Evolutionary conservation across 2,888 invertebrate genomes (phyloP), one percentile per base, ranked within the genome.

Genomic region (Trichogramma dendrolimi): DNA sequence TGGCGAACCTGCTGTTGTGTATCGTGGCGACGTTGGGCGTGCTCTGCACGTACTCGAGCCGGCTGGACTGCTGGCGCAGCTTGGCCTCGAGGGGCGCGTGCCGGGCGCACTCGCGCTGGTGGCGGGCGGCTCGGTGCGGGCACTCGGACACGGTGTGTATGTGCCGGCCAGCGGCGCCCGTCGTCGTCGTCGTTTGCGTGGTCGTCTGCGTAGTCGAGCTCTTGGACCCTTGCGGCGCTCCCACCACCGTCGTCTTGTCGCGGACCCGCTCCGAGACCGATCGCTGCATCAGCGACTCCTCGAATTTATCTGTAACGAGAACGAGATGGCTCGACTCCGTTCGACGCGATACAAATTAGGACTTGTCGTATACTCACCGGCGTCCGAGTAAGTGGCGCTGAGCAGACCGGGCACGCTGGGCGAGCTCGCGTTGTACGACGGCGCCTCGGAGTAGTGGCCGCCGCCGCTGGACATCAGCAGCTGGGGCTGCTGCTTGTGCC

Each of bases 21-120:
- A 80, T 75, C 58, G 81, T 79, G n/a, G 83, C 82, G 49, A 86
- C 85, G 72, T 86, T 84, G 8, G 86, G 86, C 4, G 85, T 85
- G 70, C 85, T 85, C 68, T 85, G 85, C 67, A 83, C 85, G 72
- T 85, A 84, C 65, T 82, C 81, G 53, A 78, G 64, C 3, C 76
- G 73, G 4, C 75, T 74, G 58, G 77, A 75, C 54, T 78, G 79
- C 11, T 76, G 74, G 6, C 75, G 71, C 8, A 79, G 70, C 63
- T 74, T 75, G 41, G 78, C 75, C 52, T 76, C 77, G 51, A 39
- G 10, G 11, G 52, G 41, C 8, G 74, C 63, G 67, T 74, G 74
- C 7, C 62, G 65, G 27, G 58, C 64, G 56, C 74, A 73, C 63
- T 73, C 73, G 11, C 72, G 72, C 14, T 67, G 67, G 73, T 43